Conservation (phyloP, 2,888 invertebrate species). For the Lepas anatifera region DNA sequence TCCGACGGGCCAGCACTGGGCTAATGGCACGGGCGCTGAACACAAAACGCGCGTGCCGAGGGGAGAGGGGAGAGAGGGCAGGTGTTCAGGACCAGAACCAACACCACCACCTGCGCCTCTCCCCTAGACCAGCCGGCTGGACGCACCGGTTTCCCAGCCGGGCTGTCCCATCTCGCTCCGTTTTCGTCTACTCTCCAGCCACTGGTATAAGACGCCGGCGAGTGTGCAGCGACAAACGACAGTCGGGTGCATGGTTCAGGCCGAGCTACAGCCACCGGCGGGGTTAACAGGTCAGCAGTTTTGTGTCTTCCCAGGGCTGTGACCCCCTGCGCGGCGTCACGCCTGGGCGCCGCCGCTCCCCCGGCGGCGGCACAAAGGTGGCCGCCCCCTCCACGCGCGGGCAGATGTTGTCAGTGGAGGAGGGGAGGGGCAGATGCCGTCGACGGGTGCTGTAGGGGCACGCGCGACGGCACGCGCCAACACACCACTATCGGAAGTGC, state of each 20-base stretch:
- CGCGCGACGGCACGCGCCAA: neutral
- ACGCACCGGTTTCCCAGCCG: neutral
- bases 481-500: neutral
- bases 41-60: neutral
- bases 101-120: neutral
- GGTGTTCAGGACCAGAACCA: neutral
- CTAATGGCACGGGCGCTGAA: neutral
- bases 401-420: too few relatives aligned
- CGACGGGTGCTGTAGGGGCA: too few relatives aligned
- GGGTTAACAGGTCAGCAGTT: neutral
- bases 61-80: neutral
- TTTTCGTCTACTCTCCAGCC: neutral
- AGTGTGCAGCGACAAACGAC: too few relatives aligned
- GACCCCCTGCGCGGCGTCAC: neutral
- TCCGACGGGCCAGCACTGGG: neutral
- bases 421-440: too few relatives aligned
- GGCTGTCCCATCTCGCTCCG: neutral
- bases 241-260: too few relatives aligned
- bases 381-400: neutral
- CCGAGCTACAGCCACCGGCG: too few relatives aligned
- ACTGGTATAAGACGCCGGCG: neutral
- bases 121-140: neutral
- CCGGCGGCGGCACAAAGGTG: neutral
- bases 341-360: neutral
- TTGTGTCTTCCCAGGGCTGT: too few relatives aligned